A percentile compares a stretch with the other conserved stretches of the same genome.
These are phyloP conservation scores for Taenioides sp. DNA, from an alignment of 2,797 vertebrate genomes.

Conservation along the genomic window DNA sequence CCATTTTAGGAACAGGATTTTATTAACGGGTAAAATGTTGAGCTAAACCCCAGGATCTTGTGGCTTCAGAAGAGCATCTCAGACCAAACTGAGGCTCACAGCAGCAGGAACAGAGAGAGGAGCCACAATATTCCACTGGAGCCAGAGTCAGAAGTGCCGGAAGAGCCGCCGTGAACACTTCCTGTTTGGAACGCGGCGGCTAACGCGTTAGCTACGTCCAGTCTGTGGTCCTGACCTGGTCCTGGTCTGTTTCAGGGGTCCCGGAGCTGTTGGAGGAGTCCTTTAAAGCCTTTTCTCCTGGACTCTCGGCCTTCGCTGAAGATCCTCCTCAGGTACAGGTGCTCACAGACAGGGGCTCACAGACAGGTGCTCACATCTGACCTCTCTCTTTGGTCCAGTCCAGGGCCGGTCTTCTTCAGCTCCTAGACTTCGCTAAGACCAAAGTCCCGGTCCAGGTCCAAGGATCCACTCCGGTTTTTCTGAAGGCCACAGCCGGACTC, in stretches of 20 bases:
- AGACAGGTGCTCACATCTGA: too few species aligned
- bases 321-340: conserved; percentile 84
- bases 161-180: too few species aligned
- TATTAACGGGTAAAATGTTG: too few species aligned
- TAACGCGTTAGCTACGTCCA: too few species aligned
- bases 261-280: conserved; percentile 85
- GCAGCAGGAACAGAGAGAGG: too few species aligned
- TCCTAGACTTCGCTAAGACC: conserved; percentile 84
- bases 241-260: conserved; percentile 67
- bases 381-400: conserved; percentile 70
- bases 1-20: too few species aligned
- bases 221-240: neutral
- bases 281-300: conserved; percentile 90
- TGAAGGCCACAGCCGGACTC: conserved; percentile 93
- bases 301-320: conserved; percentile 91
- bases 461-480: conserved; percentile 85
- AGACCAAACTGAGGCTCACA: too few species aligned
- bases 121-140: too few species aligned
- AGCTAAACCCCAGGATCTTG: too few species aligned
- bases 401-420: conserved; percentile 78
- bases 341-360: neutral
- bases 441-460: conserved; percentile 80
- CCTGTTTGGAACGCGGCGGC: too few species aligned
- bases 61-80: too few species aligned
- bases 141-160: too few species aligned